Percentiles rank a stretch among this genome's conserved stretches.
These are phyloP conservation scores for Drosophila auraria DNA, from an alignment of 1,140 invertebrate genomes.

Conservation along the genomic window DNA sequence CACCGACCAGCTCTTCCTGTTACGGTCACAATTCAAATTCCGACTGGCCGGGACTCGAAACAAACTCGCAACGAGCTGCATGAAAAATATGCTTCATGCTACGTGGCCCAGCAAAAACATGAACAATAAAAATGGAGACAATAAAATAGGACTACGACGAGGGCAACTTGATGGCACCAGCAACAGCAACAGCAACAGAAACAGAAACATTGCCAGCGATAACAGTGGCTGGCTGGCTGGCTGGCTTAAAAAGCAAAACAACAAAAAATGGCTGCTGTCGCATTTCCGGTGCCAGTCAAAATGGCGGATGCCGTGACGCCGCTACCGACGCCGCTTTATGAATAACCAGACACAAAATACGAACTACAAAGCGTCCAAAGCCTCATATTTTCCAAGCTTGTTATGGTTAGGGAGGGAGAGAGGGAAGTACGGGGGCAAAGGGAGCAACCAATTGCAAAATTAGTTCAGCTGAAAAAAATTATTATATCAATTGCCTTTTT, in stretches of 20 bases:
- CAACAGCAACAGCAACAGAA: conserved; percentile 16
- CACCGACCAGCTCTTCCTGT: conserved; percentile 47
- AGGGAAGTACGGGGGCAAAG: neutral
- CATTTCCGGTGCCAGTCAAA: conserved; percentile 78
- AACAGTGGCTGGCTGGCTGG: conserved; percentile 11
- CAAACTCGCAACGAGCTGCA: conserved; percentile 31
- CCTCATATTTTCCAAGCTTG: conserved; percentile 64
- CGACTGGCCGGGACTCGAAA: conserved; percentile 24
- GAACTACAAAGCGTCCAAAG: conserved; percentile 35
- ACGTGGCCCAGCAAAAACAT: conserved; percentile 42
- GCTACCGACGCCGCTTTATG: conserved; percentile 62
- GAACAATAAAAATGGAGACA: conserved; percentile 60
- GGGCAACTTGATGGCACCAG: conserved; percentile 40
- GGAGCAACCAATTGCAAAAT: conserved; percentile 15
- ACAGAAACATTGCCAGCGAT: conserved; percentile 32
- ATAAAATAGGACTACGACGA: conserved; percentile 58
- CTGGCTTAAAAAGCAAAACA: conserved; percentile 2
- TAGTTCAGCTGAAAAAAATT: conserved; percentile 10
- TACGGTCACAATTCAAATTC: conserved; percentile 71
- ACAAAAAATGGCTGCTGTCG: conserved; percentile 72
- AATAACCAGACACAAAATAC: conserved; percentile 61
- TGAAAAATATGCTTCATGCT: conserved; percentile 70
- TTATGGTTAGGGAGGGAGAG: conserved; percentile 7
- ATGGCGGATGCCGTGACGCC: conserved; percentile 74
- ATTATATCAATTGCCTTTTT: conserved; percentile 22